Evolutionary conservation across 2,797 vertebrate species (phyloP).

Genomic region (Gallinago nigripennis): DNA sequence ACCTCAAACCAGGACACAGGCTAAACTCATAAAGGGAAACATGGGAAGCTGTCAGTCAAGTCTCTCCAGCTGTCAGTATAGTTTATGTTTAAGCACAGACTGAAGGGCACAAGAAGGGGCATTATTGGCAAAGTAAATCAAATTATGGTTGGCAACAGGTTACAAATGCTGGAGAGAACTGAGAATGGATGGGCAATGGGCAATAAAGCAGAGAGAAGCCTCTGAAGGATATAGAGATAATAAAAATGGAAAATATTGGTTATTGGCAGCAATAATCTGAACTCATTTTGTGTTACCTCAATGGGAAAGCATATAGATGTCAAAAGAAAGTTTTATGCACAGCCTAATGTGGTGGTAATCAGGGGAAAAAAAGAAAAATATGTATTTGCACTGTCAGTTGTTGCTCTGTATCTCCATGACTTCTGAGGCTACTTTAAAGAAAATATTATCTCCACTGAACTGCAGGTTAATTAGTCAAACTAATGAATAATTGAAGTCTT

Average conservation of each 20-base stretch:
- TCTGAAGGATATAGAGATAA: not conserved
- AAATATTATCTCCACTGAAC: not conserved
- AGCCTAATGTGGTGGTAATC: not conserved
- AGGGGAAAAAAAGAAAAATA: not conserved
- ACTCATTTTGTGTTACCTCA: not conserved
- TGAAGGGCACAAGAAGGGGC: not conserved
- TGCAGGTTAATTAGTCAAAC: not conserved
- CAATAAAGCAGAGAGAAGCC: not conserved
- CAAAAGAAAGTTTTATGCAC: not conserved
- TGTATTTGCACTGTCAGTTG: not conserved
- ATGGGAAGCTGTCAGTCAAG: not conserved
- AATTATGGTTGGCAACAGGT: constrained; percentile 12
- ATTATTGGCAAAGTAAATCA: not conserved
- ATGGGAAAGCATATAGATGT: not conserved
- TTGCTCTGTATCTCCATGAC: not conserved
- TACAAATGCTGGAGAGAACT: not conserved
- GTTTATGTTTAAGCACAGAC: not conserved
- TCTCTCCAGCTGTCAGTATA: not conserved
- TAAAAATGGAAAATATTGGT: not conserved
- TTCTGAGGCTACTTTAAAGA: constrained; percentile 5
- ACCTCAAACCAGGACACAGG: not conserved
- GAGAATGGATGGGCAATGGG: not conserved
- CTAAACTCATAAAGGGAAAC: not conserved
- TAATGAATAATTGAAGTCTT: constrained; percentile 26
- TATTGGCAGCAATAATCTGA: not conserved